Evolutionary conservation across 2,797 vertebrate species (phyloP), one percentile per base, ranked within the genome.

Genomic region (Dipus sagitta): DNA sequence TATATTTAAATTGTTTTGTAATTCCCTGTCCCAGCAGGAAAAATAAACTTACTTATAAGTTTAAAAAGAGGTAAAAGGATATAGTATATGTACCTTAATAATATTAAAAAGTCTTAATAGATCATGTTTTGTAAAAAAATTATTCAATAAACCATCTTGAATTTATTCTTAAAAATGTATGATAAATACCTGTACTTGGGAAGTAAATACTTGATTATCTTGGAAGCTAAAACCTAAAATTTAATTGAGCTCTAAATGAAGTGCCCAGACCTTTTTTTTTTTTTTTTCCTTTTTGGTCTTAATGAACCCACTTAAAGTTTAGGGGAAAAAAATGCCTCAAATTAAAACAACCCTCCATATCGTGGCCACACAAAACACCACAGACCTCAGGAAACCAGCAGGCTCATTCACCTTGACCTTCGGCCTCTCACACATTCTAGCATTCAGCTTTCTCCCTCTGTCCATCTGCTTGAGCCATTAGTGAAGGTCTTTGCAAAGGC

Each of bases 391-490:
- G 98, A 98, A 98, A 98, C 98, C 97, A 97, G 98, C 97, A 96
- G 96, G 94, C 98, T 97, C 98, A 97, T 98, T 98, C 97, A 92
- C 98, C 97, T 98, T 98, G 98, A 98, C 98, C 98, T 98, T 97
- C 98, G 98, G 97, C 98, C 98, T 98, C 98, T 98, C 97, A 97
- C 98, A 98, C 98, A 97, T 98, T 98, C 95, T 76, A 98, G 97
- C 98, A 97, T 98, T 98, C 97, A 98, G 97, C 94, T 97, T 98
- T 98, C 97, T 98, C 98, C 97, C 97, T 96, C 97, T 98, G 97
- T 97, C 98, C 98, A 97, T 98, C 98, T 98, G 98, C 98, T 98
- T 97, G 98, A 98, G 98, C 98, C 98, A 98, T 98, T 98, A 98
- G 98, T 95, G 96, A 98, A 96, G 97, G 97, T 97, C 97, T 97